These are phyloP conservation scores for Phthorimaea operculella DNA, from an alignment of 1,140 invertebrate species.

Conservation along the genomic window DNA sequence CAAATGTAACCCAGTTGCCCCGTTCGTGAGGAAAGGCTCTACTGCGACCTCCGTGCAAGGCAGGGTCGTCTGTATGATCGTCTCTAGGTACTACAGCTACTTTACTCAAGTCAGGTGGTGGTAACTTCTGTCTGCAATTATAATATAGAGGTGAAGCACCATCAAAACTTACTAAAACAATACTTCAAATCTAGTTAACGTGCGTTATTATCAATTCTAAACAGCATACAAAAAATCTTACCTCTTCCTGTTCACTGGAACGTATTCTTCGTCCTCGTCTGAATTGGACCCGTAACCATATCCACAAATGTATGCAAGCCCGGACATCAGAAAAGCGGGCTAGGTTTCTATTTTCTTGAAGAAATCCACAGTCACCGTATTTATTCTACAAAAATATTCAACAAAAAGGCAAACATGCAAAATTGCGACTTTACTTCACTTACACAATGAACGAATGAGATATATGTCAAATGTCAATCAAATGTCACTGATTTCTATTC, in stretches of 20 bases:
- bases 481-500: no score
- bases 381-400: no score
- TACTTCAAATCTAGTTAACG: not conserved
- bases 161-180: not conserved
- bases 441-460: no score
- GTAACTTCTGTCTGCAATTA: constrained; percentile 38
- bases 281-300: constrained; percentile 21
- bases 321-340: constrained; percentile 13
- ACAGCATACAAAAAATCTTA: not conserved
- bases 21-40: constrained; percentile 80
- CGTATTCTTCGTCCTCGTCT: constrained; percentile 26
- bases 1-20: constrained; percentile 83
- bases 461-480: no score
- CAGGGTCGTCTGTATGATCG: constrained; percentile 69
- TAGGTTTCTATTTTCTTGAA: no score
- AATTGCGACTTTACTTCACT: no score
- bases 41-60: constrained; percentile 72
- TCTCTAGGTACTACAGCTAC: constrained; percentile 28
- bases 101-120: constrained; percentile 37
- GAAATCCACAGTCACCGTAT: no score
- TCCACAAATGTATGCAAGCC: constrained; percentile 12
- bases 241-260: not conserved
- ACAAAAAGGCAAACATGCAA: no score
- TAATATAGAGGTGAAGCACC: not conserved
- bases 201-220: not conserved